Percentiles rank a stretch among this genome's conserved stretches.
Evolutionary conservation across 1,140 invertebrate genomes (phyloP).

Genomic region (Phortica variegata): DNA sequence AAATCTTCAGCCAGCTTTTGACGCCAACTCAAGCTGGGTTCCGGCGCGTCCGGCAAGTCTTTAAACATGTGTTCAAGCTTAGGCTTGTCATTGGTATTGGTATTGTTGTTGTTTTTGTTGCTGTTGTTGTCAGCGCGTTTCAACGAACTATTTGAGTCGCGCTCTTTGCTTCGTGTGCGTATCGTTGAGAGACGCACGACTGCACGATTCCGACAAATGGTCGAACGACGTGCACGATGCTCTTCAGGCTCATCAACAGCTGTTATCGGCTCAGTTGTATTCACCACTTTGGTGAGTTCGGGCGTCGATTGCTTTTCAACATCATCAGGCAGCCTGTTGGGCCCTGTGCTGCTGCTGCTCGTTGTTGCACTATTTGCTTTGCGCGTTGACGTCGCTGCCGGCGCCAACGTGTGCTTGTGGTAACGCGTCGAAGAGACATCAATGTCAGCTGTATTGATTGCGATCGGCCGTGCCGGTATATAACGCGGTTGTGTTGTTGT

Average conservation of each 20-base stretch:
- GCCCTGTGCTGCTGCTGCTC: too few species aligned
- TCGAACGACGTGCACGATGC: constrained; percentile 60
- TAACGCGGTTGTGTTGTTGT: constrained; percentile 51
- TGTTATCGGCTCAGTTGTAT: not conserved
- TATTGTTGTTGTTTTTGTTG: constrained; percentile 20
- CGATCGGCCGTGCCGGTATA: constrained; percentile 63
- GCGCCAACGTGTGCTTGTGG: constrained; percentile 56
- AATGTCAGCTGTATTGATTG: constrained; percentile 79
- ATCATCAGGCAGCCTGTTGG: constrained; percentile 1
- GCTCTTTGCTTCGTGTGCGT: constrained; percentile 61
- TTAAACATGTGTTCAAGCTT: constrained; percentile 34
- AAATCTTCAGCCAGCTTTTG: constrained; percentile 64
- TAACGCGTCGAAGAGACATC: constrained; percentile 70
- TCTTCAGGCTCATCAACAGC: too few species aligned
- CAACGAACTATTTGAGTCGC: constrained; percentile 11
- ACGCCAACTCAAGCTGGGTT: constrained; percentile 60
- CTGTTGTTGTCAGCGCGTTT: constrained; percentile 33
- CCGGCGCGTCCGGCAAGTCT: constrained; percentile 33
- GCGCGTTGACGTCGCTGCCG: constrained; percentile 20
- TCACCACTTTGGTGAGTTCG: not conserved
- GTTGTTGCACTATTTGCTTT: not conserved
- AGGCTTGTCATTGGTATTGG: constrained; percentile 17
- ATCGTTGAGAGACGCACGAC: constrained; percentile 71
- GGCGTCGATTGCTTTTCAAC: too few species aligned
- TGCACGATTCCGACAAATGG: constrained; percentile 68